Evolutionary conservation across 2,797 vertebrate genomes (phyloP), one percentile per base, ranked within the genome.

Genomic region (Macroramphosus scolopax): DNA sequence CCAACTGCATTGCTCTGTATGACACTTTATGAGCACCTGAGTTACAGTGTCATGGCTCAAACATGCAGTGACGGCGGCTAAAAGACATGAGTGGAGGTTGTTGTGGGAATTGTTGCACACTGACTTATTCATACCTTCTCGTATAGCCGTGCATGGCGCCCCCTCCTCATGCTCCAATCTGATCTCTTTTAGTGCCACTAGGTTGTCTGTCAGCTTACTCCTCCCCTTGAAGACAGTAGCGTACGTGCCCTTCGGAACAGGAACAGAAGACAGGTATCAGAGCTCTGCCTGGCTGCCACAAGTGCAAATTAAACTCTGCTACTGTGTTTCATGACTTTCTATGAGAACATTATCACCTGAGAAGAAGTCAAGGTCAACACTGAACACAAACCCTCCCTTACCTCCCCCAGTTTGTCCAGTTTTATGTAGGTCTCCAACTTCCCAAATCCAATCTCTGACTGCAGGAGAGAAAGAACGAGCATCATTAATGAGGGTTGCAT

Each of bases 361-460:
- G 30, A 42, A 30, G 6, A 48, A 24, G 24, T 47, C 24, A 22
- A 45, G 48, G 51, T 26, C 10, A 48, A 40, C 25, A 1, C 11
- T 2, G 8, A 49, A 35, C 36, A 51, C 39, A 63, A 22, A 13
- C 46, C 13, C 25, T 18, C 7, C 58, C 82, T 1, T 83, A 97
- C 95, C 91, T 97, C 95, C 78, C 95, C 95, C 51, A 97, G 93
- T 77, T 97, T 97, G 87, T 97, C 95, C 82, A 97, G 90, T 87
- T 97, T 97, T 84, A 96, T 92, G 75, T 97, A 97, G 9, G 94
- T 96, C 89, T 97, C 95, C 89, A 96, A 92, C 89, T 97, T 97
- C 54, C 95, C 95, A 80, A 97, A 97, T 33, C 95, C 95, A 74
- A 97, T 96, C 89, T 97, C 95, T 64, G 94, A 97, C 95, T 96